Conservation (phyloP, 2,113 vertebrate species). For the Pangasianodon hypophthalmus region DNA sequence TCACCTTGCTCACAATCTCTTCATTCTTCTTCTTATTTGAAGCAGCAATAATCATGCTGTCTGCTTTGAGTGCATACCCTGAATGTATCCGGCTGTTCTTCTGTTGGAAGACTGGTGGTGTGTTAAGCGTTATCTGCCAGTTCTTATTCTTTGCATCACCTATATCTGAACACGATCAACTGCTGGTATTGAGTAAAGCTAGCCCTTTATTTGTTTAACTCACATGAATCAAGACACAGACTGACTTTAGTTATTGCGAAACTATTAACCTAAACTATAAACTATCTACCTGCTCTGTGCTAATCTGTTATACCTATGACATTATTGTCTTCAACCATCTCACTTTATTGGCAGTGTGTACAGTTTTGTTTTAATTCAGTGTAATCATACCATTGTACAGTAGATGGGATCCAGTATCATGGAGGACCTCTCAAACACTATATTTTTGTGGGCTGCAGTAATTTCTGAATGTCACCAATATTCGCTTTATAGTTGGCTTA, state of each 20-base stretch:
- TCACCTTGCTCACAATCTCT: background rate
- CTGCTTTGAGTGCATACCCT: background rate
- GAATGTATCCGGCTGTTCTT: background rate
- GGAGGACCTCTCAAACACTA: background rate
- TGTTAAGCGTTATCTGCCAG: background rate
- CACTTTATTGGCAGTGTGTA: background rate
- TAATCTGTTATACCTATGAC: background rate
- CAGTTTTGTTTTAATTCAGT: background rate
- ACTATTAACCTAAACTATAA: background rate
- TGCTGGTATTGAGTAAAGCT: background rate
- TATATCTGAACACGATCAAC: background rate
- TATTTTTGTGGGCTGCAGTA: background rate
- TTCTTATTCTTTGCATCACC: background rate
- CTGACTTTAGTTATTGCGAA: background rate
- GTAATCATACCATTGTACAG: background rate
- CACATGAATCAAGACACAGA: background rate
- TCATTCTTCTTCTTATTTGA: background rate
- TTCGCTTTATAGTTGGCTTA: background rate
- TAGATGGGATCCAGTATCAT: background rate
- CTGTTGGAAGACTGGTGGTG: background rate
- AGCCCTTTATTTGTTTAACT: background rate
- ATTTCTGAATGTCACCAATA: background rate
- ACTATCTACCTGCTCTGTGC: background rate
- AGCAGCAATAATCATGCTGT: background rate
- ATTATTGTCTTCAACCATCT: background rate